Percentiles rank a stretch among this genome's conserved stretches.
Conservation (phyloP, 2,888 invertebrate species). For the Emmelina monodactyla region DNA sequence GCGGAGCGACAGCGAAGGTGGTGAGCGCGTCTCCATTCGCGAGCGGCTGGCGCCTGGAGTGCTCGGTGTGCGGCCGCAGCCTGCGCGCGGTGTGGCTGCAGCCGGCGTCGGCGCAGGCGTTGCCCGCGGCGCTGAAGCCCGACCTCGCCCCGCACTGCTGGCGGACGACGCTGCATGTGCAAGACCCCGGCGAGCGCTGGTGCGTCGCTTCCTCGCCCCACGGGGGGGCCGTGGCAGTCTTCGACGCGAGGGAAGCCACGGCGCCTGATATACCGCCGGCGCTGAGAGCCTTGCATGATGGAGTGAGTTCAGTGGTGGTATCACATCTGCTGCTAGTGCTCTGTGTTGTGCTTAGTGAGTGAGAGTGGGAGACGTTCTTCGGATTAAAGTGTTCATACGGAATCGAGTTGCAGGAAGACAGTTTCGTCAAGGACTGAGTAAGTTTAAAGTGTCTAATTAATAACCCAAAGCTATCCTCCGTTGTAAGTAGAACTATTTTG, state of each 20-base stretch:
- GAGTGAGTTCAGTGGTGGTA: too few species aligned
- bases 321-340: too few species aligned
- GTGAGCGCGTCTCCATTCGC: slow-evolving; percentile 30
- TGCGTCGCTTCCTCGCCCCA: slow-evolving; percentile 34
- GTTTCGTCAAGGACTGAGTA: too few species aligned
- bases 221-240: slow-evolving; percentile 46
- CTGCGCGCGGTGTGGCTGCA: slow-evolving; percentile 37
- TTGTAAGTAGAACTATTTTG: too few species aligned
- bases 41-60: slow-evolving; percentile 49
- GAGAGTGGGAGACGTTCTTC: too few species aligned
- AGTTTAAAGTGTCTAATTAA: too few species aligned
- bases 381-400: too few species aligned
- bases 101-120: slow-evolving; percentile 18
- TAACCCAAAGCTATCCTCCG: too few species aligned
- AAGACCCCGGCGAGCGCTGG: slow-evolving; percentile 47
- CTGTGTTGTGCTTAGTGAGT: too few species aligned
- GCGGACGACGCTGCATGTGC: slow-evolving; percentile 38
- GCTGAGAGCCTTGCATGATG: slow-evolving; percentile 26
- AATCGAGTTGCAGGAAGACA: slow-evolving; percentile 8
- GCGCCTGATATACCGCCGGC: slow-evolving; percentile 40
- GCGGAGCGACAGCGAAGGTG: slow-evolving; percentile 44
- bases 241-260: slow-evolving; percentile 28
- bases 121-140: slow-evolving; percentile 31
- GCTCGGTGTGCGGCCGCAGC: slow-evolving; percentile 47
- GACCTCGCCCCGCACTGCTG: slow-evolving; percentile 48